Conservation (phyloP, 2,888 invertebrate species). For the Caradrina kadenii region DNA sequence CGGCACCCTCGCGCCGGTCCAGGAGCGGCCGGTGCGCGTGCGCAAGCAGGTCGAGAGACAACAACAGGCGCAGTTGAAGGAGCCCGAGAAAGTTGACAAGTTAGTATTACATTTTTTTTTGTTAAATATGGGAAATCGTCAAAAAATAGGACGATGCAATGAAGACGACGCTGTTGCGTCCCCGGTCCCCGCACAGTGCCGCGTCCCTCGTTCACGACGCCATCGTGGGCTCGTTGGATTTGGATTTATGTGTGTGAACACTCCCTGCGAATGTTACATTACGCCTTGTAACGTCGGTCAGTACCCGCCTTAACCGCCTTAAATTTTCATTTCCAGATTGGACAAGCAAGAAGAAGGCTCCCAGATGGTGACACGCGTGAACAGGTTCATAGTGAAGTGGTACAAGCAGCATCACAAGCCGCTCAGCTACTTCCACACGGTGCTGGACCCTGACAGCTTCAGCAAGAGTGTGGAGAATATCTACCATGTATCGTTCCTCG, state of each 20-base stretch:
- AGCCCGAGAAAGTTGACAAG: constrained; percentile 88
- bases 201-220: too few species aligned
- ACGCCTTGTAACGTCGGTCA: too few species aligned
- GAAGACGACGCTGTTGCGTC: too few species aligned
- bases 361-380: constrained; percentile 89
- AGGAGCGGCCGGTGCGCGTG: constrained; percentile 72
- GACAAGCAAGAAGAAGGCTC: constrained; percentile 90
- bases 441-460: constrained; percentile 91
- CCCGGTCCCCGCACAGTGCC: too few species aligned
- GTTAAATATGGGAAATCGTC: too few species aligned
- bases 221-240: too few species aligned
- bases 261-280: too few species aligned
- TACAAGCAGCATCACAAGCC: constrained; percentile 82
- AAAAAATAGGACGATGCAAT: too few species aligned
- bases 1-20: constrained; percentile 85
- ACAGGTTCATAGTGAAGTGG: constrained; percentile 82
- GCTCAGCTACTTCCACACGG: constrained; percentile 90
- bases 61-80: constrained; percentile 80
- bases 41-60: constrained; percentile 72
- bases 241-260: too few species aligned
- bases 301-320: too few species aligned
- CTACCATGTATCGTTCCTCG: constrained; percentile 92
- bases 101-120: constrained; percentile 41
- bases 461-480: constrained; percentile 91
- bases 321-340: constrained; percentile 67